These are phyloP conservation scores for Diadophis punctatus DNA, from an alignment of 2,113 vertebrate genomes.

Conservation along the genomic window DNA sequence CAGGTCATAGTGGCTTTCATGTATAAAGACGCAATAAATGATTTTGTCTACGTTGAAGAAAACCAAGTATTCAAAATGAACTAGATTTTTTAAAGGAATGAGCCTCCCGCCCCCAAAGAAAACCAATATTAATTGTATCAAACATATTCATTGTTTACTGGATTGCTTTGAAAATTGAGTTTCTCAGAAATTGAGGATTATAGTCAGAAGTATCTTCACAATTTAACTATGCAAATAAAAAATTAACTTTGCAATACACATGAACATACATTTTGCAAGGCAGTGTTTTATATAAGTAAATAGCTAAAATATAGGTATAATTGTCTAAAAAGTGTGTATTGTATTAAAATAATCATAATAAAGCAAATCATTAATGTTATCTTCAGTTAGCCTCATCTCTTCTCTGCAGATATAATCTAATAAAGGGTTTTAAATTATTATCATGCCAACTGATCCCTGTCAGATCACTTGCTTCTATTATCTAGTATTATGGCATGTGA, in stretches of 20 bases:
- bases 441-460: neutral
- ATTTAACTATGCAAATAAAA: neutral
- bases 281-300: neutral
- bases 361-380: neutral
- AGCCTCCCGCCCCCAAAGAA: neutral
- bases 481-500: neutral
- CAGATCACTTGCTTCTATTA: constrained; percentile 3
- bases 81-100: neutral
- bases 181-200: neutral
- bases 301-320: neutral
- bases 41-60: neutral
- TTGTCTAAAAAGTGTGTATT: neutral
- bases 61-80: neutral
- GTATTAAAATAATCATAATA: neutral
- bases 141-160: neutral
- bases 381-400: constrained; percentile 1
- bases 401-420: neutral
- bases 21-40: neutral
- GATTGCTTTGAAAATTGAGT: neutral
- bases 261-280: neutral
- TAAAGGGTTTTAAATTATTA: constrained; percentile 13
- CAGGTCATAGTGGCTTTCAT: neutral
- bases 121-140: neutral
- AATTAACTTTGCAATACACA: neutral
- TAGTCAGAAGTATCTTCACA: neutral